These are phyloP conservation scores for Steatornis caripensis DNA, from an alignment of 2,113 vertebrate genomes.

Conservation along the genomic window DNA sequence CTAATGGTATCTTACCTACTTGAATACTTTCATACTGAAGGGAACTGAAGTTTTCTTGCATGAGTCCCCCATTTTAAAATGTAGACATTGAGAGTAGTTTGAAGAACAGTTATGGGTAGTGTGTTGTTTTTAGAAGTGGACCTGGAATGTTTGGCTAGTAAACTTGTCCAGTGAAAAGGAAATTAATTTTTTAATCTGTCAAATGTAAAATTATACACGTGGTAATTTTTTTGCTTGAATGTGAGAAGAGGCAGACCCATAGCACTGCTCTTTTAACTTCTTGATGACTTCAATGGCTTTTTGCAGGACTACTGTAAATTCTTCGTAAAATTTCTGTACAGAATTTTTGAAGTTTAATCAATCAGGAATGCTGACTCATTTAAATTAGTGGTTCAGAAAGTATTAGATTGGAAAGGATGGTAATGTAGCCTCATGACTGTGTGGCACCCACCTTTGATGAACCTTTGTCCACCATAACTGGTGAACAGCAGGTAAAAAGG, in stretches of 20 bases:
- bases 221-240: not conserved
- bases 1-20: not conserved
- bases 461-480: not conserved
- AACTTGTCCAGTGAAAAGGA: not conserved
- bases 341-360: not conserved
- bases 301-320: not conserved
- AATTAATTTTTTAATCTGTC: not conserved
- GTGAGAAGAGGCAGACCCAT: not conserved
- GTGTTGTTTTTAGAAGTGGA: not conserved
- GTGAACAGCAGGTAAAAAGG: not conserved
- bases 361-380: not conserved
- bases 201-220: not conserved
- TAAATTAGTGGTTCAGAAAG: not conserved
- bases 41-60: not conserved
- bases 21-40: not conserved
- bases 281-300: not conserved
- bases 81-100: too few species aligned
- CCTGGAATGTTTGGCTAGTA: not conserved
- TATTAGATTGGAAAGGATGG: not conserved
- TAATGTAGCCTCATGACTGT: not conserved
- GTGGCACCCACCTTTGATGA: not conserved
- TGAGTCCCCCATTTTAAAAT: not conserved
- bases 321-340: not conserved
- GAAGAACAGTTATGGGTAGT: not conserved
- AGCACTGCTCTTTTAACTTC: not conserved